Percentiles rank a stretch among this genome's conserved stretches.
Evolutionary conservation across 1,140 invertebrate genomes (phyloP).

Genomic region (Carposina sasakii): DNA sequence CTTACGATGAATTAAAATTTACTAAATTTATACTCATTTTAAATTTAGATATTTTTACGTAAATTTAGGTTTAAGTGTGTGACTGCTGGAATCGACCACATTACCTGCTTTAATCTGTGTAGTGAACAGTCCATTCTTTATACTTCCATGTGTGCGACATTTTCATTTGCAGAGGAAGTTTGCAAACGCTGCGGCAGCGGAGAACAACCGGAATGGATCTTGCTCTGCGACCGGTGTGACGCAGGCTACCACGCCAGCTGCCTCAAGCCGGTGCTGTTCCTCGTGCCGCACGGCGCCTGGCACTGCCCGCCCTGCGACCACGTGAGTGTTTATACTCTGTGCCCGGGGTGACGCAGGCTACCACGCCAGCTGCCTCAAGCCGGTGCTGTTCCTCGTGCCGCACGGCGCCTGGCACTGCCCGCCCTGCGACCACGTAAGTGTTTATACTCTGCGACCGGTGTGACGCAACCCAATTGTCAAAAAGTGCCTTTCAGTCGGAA

Average conservation of each 20-base stretch:
- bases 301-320: constrained; percentile 97
- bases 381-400: constrained; percentile 92
- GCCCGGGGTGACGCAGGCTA: constrained; percentile 95
- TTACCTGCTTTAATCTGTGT: too few species aligned
- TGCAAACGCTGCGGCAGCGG: constrained; percentile 91
- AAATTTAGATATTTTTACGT: too few species aligned
- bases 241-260: constrained; percentile 96
- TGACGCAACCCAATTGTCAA: too few species aligned
- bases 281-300: constrained; percentile 98
- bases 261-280: constrained; percentile 89
- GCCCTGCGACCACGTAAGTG: constrained; percentile 89
- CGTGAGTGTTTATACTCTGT: constrained; percentile 82
- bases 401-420: constrained; percentile 98
- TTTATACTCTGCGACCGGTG: too few species aligned
- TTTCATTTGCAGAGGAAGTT: constrained; percentile 38
- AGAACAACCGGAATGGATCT: constrained; percentile 96
- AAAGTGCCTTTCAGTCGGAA: too few species aligned
- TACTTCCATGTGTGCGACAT: too few species aligned
- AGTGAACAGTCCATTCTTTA: too few species aligned
- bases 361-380: constrained; percentile 94
- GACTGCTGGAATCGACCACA: too few species aligned
- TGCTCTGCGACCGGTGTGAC: constrained; percentile 96
- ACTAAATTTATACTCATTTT: too few species aligned
- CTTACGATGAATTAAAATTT: too few species aligned
- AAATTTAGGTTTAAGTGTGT: too few species aligned